Conservation (phyloP, 2,888 invertebrate genomes). For the Cryptus viduatorius region DNA sequence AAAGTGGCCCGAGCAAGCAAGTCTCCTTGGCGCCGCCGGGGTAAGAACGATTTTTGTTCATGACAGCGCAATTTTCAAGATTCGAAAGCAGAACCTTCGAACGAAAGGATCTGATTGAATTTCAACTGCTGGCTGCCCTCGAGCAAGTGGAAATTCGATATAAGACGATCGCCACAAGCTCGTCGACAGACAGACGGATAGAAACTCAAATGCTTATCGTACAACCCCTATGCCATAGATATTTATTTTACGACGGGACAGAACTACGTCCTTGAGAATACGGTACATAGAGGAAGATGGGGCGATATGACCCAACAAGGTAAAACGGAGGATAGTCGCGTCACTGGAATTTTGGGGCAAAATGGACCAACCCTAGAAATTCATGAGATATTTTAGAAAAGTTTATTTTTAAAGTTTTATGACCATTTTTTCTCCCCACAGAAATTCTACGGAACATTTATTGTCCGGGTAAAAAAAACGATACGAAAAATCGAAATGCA, state of each 20-base stretch:
- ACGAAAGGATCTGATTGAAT: slow-evolving; percentile 64
- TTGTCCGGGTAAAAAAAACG: no score
- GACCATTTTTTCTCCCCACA: no score
- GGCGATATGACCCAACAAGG: no score
- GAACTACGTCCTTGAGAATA: not conserved
- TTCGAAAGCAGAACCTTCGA: slow-evolving; percentile 65
- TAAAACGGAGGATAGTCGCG: no score
- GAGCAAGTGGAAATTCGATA: slow-evolving; percentile 55
- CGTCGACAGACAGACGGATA: slow-evolving; percentile 13
- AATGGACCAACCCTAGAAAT: no score
- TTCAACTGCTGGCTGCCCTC: slow-evolving; percentile 49
- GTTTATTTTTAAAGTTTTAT: no score
- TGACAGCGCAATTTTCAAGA: slow-evolving; percentile 73
- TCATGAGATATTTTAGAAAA: no score
- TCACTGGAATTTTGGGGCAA: no score
- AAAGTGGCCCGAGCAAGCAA: slow-evolving; percentile 56
- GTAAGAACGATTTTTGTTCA: slow-evolving; percentile 70
- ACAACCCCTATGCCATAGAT: not conserved
- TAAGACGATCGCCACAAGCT: slow-evolving; percentile 47
- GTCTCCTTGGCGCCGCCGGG: slow-evolving; percentile 56
- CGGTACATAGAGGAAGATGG: not conserved
- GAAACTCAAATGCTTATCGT: slow-evolving; percentile 48
- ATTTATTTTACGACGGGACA: slow-evolving; percentile 40
- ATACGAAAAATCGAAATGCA: no score
- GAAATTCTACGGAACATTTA: no score